phyloP scores from a whole-genome alignment of 2,797 vertebrate species.

The Poecilia picta region DNA sequence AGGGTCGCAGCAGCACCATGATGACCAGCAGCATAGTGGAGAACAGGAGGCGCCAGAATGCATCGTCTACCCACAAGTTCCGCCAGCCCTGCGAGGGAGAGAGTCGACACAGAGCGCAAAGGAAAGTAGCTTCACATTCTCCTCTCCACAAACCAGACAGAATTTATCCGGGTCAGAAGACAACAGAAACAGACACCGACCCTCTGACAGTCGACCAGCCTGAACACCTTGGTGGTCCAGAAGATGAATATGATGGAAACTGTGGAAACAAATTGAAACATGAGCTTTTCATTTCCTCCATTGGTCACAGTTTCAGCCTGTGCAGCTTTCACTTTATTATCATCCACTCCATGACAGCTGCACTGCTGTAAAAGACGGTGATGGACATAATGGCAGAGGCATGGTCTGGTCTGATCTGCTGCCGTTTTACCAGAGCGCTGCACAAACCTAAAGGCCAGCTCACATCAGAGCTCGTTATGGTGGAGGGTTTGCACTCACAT shows the following conservation, averaged over 20 bases:
- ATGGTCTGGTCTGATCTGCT: neutral
- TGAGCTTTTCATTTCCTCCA: neutral
- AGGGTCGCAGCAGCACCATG: constrained; percentile 95
- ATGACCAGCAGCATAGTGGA: constrained; percentile 97
- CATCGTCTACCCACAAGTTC: constrained; percentile 95
- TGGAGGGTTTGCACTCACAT: neutral
- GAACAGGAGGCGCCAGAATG: constrained; percentile 95
- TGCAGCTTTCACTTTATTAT: neutral
- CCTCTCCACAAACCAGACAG: constrained; percentile 1
- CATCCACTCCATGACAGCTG: neutral
- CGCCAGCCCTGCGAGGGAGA: constrained; percentile 87
- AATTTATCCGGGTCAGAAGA: neutral
- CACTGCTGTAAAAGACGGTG: too few relatives aligned
- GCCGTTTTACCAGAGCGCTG: neutral
- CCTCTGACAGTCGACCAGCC: constrained; percentile 93
- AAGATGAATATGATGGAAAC: constrained; percentile 96
- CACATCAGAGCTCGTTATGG: neutral
- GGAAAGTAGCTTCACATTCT: constrained; percentile 5
- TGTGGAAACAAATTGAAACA: constrained; percentile 67
- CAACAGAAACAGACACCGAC: constrained; percentile 76
- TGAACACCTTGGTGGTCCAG: constrained; percentile 97
- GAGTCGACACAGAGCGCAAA: neutral
- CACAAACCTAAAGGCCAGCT: neutral
- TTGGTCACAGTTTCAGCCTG: neutral
- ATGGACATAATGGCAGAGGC: too few relatives aligned